Evolutionary conservation across 2,113 vertebrate species (phyloP).

Genomic region (Corydoras sp.): DNA sequence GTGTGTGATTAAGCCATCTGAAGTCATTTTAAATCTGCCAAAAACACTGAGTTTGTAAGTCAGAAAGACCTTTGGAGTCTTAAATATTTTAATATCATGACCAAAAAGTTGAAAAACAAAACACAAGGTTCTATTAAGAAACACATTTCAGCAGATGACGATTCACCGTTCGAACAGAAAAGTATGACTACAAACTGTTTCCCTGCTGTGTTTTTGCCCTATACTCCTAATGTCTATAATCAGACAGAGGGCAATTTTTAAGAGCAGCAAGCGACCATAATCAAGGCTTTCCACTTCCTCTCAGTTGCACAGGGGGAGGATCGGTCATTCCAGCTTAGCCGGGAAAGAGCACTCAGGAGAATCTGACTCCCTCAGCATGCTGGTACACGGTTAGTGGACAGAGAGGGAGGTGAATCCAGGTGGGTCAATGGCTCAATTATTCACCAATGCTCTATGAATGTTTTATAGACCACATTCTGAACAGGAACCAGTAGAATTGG

Average conservation of each 20-base stretch:
- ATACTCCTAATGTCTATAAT: constrained; percentile 34
- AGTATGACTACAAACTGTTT: constrained; percentile 22
- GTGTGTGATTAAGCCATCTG: no score
- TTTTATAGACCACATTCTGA: constrained; percentile 34
- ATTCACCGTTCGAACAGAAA: neutral
- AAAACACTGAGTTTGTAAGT: no score
- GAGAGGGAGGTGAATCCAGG: constrained; percentile 18
- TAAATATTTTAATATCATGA: neutral
- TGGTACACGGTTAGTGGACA: neutral
- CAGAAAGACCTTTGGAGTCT: no score
- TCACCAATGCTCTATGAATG: constrained; percentile 39
- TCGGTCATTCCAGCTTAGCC: constrained; percentile 4
- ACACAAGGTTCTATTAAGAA: neutral
- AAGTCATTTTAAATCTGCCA: no score
- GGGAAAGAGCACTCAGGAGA: constrained; percentile 20
- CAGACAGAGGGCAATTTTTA: constrained; percentile 33
- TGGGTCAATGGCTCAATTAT: constrained; percentile 40
- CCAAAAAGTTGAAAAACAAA: neutral
- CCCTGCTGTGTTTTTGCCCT: constrained; percentile 9
- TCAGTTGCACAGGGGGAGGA: constrained; percentile 25
- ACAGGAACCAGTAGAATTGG: constrained; percentile 2
- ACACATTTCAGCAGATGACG: neutral
- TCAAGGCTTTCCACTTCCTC: constrained; percentile 35
- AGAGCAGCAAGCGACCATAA: constrained; percentile 35
- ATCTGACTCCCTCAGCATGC: constrained; percentile 9